Evolutionary conservation across 2,797 vertebrate species (phyloP), one percentile per base, ranked within the genome.

Genomic region (Microcaecilia unicolor): DNA sequence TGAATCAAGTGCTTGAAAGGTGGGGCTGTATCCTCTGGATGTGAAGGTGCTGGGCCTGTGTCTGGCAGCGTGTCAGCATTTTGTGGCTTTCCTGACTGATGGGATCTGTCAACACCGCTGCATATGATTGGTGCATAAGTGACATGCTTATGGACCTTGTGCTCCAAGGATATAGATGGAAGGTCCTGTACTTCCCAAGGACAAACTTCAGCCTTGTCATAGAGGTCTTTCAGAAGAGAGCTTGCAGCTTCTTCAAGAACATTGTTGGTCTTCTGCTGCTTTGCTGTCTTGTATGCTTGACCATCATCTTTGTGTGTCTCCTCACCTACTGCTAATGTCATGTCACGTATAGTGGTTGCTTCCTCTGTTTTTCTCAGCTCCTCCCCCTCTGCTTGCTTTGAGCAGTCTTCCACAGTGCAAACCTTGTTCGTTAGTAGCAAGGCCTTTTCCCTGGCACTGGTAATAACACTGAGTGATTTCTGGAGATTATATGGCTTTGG

Each of bases 401-500:
- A 61, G 10, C 47, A 45, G 30, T 82, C 81, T 40, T 84, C 85
- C 41, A 80, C 55, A 17, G 76, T 70, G 6, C 66, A 49, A 11
- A 36, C 54, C 4, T 50, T 67, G 28, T 64, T 67, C 36, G 67
- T 41, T 3, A 69, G 22, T 0, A 80, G 54, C 61, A 74, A 37
- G 4, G 70, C 64, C 28, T 38, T 72, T 5, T 84, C 81, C 39
- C 52, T 41, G 0, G 64, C 47, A 4, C 67, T 63, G 3, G 55
- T 28, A 9, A 67, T 63, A 1, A 75, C 65, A 18, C 92, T 97
- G 52, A 86, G 84, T 0, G 94, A 93, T 68, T 96, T 98, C 32
- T 92, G 89, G 55, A 97, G 71, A 25, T 70, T 78, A 5, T 13
- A 53, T 2, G 61, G 64, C 49, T 73, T 48, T 10, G 83, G 78